A percentile compares a stretch with the other conserved stretches of the same genome.
phyloP scores from a whole-genome alignment of 2,797 vertebrate species.

The Rhinella marina region DNA sequence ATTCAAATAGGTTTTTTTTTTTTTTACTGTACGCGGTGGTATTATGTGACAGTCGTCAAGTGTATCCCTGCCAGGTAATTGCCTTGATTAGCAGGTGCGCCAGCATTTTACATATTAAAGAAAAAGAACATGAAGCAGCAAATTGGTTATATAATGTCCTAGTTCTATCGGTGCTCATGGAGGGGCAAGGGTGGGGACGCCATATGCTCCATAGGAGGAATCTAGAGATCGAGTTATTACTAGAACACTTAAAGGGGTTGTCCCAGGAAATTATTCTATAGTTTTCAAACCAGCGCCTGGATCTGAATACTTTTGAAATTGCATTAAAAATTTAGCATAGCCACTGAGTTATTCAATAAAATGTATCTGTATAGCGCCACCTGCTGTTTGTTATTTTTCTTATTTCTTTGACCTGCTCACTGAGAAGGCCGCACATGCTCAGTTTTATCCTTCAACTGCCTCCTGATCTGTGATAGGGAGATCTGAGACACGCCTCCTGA shows the following conservation, averaged over 20 bases:
- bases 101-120: slow-evolving; percentile 46
- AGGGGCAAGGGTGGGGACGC: not conserved
- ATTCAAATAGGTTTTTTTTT: slow-evolving; percentile 19
- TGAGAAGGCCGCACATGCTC: too few relatives aligned
- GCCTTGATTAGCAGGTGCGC: slow-evolving; percentile 53
- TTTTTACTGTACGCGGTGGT: not conserved
- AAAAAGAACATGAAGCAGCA: not conserved
- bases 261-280: too few relatives aligned
- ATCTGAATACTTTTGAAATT: too few relatives aligned
- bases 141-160: slow-evolving; percentile 7
- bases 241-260: not conserved
- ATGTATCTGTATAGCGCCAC: too few relatives aligned
- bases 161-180: not conserved
- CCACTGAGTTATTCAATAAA: too few relatives aligned
- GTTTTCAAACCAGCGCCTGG: too few relatives aligned
- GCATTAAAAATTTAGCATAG: too few relatives aligned
- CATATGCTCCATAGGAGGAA: not conserved
- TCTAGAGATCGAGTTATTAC: slow-evolving; percentile 27
- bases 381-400: too few relatives aligned
- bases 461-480: too few relatives aligned
- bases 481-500: too few relatives aligned
- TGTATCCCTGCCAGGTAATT: slow-evolving; percentile 40
- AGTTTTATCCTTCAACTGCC: too few relatives aligned
- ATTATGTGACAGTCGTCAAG: slow-evolving; percentile 36
- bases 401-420: too few relatives aligned